Base-by-base conservation (phyloP, 1,140 invertebrate species). In the Scaptomyza montana region DNA sequence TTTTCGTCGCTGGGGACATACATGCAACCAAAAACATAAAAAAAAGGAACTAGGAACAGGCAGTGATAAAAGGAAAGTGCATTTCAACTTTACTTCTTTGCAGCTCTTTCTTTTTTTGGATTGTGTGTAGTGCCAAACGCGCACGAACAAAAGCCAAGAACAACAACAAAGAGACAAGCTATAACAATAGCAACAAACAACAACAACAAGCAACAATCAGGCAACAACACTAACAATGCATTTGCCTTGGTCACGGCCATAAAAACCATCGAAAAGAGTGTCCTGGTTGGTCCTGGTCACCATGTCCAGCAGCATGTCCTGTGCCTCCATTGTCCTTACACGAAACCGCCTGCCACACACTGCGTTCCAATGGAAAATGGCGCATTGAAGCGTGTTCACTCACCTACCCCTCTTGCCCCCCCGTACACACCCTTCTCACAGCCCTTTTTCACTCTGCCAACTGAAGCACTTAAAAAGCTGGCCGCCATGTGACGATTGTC, bases 401-500 rank as follows among this genome's bases (percentile, higher is more conserved):
- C 39, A 12, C 39, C 10, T 41, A 41, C 39, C 30, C 8, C 16
- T 9, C n/a, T 30, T 19, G 1, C 43, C n/a, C n/a, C 21, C 21
- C 3, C 0, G 16, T 1, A 8, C 28, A 5, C 25, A 5, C 12
- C 2, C 36, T 12, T 39, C 25, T 16, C 16, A 16, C 16, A 16
- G 16, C 16, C 16, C 16, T 25, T 25, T 25, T 25, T 2, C 30
- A 7, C 36, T 13, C 30, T 5, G 16, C 46, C 25, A 51, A 2
- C 28, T 53, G 10, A n/a, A 43, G 39, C 50, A 33, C 30, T 49
- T 49, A 12, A 28, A 49, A 49, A 45, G 4, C 54, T 39, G 69
- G 45, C 21, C 21, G 75, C 80, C 80, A 79, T 77, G 69, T 85
- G 78, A 81, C 81, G 74, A 86, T 86, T 85, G 81, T 81, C 81